A percentile compares a stretch with the other conserved stretches of the same genome.
These are phyloP conservation scores for Phragmatobia fuliginosa DNA, from an alignment of 2,888 invertebrate genomes.

Conservation along the genomic window DNA sequence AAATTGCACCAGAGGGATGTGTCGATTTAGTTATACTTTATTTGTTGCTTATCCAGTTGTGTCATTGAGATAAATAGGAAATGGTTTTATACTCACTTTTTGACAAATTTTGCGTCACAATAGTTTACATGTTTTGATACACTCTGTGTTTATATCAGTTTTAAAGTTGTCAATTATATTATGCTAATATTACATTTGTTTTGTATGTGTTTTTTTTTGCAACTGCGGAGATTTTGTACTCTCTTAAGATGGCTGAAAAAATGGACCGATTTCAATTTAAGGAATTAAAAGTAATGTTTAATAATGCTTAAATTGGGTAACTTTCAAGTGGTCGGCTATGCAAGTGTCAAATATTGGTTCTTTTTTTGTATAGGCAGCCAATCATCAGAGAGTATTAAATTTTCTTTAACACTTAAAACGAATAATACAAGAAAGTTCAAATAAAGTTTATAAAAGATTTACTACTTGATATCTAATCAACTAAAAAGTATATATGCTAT, in stretches of 20 bases:
- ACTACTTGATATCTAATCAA: neutral
- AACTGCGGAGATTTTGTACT: neutral
- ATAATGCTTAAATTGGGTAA: neutral
- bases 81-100: slow-evolving; percentile 49
- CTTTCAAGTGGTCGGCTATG: no score
- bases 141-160: neutral
- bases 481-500: neutral
- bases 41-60: slow-evolving; percentile 47
- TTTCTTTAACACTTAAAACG: no score
- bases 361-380: no score
- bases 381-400: no score
- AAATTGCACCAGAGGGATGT: slow-evolving; percentile 68
- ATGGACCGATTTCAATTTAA: neutral
- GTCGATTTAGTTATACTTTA: slow-evolving; percentile 60
- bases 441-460: neutral
- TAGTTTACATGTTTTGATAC: slow-evolving; percentile 14
- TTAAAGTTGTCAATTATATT: neutral
- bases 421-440: neutral
- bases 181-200: neutral
- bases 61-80: slow-evolving; percentile 55
- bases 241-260: neutral
- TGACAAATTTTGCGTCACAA: slow-evolving; percentile 34
- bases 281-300: neutral
- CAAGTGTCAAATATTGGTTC: no score
- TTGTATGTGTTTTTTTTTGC: neutral